Percentiles rank a stretch among this genome's conserved stretches.
These are phyloP conservation scores for Promerops cafer DNA, from an alignment of 2,113 vertebrate genomes.

Conservation along the genomic window DNA sequence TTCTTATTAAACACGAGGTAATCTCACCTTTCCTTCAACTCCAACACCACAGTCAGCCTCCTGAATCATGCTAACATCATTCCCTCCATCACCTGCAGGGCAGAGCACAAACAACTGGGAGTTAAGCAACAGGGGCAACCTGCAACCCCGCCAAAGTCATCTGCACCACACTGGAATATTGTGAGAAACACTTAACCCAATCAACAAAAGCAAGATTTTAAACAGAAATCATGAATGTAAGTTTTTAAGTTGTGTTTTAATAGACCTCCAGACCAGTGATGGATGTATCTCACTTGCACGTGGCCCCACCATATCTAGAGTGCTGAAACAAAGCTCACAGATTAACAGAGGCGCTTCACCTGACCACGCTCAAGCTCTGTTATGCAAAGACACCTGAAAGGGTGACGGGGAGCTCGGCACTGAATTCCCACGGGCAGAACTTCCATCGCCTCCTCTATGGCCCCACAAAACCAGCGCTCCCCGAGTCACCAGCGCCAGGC, in stretches of 20 bases:
- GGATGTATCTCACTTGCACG: background rate
- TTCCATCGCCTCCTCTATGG: background rate
- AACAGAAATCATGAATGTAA: background rate
- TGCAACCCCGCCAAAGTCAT: background rate
- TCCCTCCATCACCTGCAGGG: slow-evolving; percentile 91
- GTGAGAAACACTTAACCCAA: background rate
- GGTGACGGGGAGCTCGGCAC: background rate
- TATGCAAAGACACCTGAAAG: background rate
- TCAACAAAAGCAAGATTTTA: background rate
- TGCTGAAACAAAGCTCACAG: background rate
- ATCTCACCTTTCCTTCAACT: slow-evolving; percentile 96
- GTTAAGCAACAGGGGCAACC: background rate
- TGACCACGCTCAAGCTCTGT: background rate
- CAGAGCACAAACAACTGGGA: background rate
- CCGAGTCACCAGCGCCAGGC: background rate
- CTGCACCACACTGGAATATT: background rate
- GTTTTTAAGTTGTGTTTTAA: background rate
- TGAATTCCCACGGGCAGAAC: background rate
- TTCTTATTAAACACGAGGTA: background rate
- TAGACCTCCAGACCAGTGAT: background rate
- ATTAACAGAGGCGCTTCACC: background rate
- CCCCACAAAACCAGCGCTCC: background rate
- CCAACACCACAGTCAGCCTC: slow-evolving; percentile 97
- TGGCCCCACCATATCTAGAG: background rate
- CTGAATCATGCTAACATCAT: slow-evolving; percentile 99